These are phyloP conservation scores for Belonocnema kinseyi DNA, from an alignment of 1,140 invertebrate species.

Conservation along the genomic window DNA sequence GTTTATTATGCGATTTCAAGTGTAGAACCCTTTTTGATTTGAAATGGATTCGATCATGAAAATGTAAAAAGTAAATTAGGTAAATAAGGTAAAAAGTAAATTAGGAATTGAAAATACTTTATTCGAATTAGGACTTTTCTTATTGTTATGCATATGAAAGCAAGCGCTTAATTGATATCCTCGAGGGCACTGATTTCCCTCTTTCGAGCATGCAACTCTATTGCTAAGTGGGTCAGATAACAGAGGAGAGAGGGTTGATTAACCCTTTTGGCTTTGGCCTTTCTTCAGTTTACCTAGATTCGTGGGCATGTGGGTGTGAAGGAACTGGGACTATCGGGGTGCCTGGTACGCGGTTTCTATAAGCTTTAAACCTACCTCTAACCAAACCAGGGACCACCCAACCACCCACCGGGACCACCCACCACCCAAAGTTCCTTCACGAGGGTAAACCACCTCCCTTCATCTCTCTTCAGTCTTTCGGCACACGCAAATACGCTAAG, in stretches of 20 bases:
- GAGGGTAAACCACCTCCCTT: conserved; percentile 29
- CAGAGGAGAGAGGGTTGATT: conserved; percentile 54
- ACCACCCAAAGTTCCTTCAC: conserved; percentile 18
- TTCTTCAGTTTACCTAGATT: conserved; percentile 57
- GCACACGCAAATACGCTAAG: conserved; percentile 31
- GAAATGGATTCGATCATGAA: too few relatives aligned
- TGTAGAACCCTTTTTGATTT: too few relatives aligned
- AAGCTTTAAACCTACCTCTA: conserved; percentile 48
- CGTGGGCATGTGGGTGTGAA: conserved; percentile 46
- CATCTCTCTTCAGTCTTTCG: conserved; percentile 45
- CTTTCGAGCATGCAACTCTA: background rate
- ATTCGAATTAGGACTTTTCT: background rate
- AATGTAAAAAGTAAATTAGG: too few relatives aligned
- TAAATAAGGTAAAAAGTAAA: too few relatives aligned
- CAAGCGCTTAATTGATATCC: conserved; percentile 4
- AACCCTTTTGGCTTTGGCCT: conserved; percentile 60
- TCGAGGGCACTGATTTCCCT: conserved; percentile 1
- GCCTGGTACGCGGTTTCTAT: conserved; percentile 62
- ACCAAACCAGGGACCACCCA: conserved; percentile 1
- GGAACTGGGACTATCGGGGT: conserved; percentile 48
- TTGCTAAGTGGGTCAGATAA: conserved; percentile 63
- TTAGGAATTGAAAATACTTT: too few relatives aligned
- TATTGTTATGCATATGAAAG: background rate
- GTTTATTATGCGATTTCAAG: too few relatives aligned
- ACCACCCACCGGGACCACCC: conserved; percentile 21